A percentile compares a stretch with the other conserved stretches of the same genome.
Evolutionary conservation across 2,797 vertebrate species (phyloP).

Genomic region (Esox lucius): DNA sequence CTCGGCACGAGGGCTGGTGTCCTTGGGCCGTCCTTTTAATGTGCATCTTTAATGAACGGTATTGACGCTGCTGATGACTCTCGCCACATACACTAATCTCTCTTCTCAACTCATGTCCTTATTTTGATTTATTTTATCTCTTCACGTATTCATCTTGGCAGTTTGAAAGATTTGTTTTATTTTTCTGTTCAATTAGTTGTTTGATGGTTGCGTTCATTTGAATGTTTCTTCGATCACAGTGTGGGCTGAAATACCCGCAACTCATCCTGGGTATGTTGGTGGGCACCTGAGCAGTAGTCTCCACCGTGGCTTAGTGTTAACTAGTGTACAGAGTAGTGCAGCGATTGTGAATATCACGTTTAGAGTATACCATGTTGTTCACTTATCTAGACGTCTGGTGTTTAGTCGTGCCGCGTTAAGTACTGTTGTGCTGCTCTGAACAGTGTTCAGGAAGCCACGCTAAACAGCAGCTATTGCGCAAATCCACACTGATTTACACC

Average conservation of each 20-base stretch:
- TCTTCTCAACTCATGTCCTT: not conserved
- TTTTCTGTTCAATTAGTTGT: conserved; percentile 28
- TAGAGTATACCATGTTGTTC: no score
- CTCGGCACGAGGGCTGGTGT: conserved; percentile 44
- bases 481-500: conserved; percentile 14
- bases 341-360: no score
- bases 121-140: conserved; percentile 25
- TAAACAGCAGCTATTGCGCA: not conserved
- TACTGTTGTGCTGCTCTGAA: no score
- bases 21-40: conserved; percentile 62
- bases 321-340: no score
- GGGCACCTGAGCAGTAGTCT: no score
- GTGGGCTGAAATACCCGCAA: not conserved
- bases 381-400: no score
- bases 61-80: conserved; percentile 60
- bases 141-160: conserved; percentile 22
- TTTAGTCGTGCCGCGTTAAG: not conserved
- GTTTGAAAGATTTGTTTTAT: conserved; percentile 5
- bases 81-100: conserved; percentile 50
- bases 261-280: not conserved
- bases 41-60: conserved; percentile 71
- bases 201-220: conserved; percentile 2
- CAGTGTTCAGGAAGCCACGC: not conserved
- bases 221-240: not conserved
- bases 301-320: not conserved